Base-by-base conservation (phyloP, 2,113 vertebrate species). In the Arothron firmamentum region DNA sequence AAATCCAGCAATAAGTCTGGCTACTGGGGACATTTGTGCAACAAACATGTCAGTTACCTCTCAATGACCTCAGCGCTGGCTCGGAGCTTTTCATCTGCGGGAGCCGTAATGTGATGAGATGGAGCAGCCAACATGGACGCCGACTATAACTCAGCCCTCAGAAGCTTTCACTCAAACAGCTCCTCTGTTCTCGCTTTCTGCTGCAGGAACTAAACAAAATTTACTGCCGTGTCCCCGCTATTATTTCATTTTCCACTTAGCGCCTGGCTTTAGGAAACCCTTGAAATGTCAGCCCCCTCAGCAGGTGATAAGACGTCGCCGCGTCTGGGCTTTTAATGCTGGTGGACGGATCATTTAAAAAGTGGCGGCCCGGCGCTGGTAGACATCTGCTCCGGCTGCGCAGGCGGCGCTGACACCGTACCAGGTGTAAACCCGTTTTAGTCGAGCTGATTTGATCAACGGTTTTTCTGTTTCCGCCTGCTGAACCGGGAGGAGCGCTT, bases 21-120 rank as follows among this genome's bases (percentile, higher is more conserved):
- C 23, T 63, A 71, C 57, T 57, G 18, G 70, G 74, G 62, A 57
- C 60, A 12, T 63, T 41, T 70, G 80, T 77, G 68, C 67, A 74
- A 79, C 60, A 76, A n/a, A 55, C 49, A 56, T 58, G 65, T 75
- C 65, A 79, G 69, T 77, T 74, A 67, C 75, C 80, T 62, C 53
- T 53, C 65, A 18, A 2, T 81, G 84, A 86, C 78, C 81, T 74
- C 80, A 62, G 48, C 66, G 61, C 64, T 67, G 54, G 15, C 46
- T 56, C 61, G 13, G 49, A 67, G 20, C 18, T 19, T 73, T 81
- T 86, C 66, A 78, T 86, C 76, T 73, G 67, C 52, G 45, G 76
- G 66, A 56, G 8, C 59, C 17, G 68, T 83, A 79, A 83, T 83
- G 82, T 86, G 79, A 86, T 84, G 74, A 86, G 82, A 83, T 72